Base-by-base conservation (phyloP, 2,888 invertebrate species). In the Amphipyra tragopoginis region DNA sequence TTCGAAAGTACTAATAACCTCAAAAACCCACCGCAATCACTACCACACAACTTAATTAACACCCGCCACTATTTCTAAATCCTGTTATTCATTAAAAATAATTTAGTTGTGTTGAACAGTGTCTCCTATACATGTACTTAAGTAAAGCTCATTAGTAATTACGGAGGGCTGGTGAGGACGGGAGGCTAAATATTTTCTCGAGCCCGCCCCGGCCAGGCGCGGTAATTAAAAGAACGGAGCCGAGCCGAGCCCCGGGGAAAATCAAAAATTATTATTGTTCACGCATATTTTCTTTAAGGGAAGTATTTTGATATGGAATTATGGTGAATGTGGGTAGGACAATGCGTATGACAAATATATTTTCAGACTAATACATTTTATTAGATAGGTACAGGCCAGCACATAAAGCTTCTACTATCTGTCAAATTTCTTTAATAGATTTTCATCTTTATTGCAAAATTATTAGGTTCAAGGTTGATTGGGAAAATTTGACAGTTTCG, bases 121-220 rank as follows among this genome's bases (percentile, higher is more conserved):
- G 72, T 79, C 75, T 74, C 68, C 69, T 79, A 79, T 80, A 82
- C 69, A 77, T 78, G 71, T 80, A 75, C 79, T 80, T 84, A 82
- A 83, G 81, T 85, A 87, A 90, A 89, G 89, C 91, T 93, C 93
- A 94, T 93, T 93, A 93, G 93, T 93, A 92, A 94, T 93, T 92
- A 92, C 59, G 80, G 83, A 87, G 85, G 86, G 87, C 88, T 92
- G 92, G 83, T 73, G 82, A 85, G 88, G 92, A 91, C 92, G 89
- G 86, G 89, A 84, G 84, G 89, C 90, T 89, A 91, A 93, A 93
- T 93, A 93, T 93, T 93, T 91, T 90, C 92, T 64, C 65, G 71
- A 72, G 64, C 67, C 77, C 77, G 73, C 78, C 80, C 77, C 65
- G 75, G 76, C 84, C 81, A 71, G 68, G 79, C 85, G 86, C 79